Evolutionary conservation across 2,888 invertebrate species (phyloP).

Genomic region (Pollenia amentaria): DNA sequence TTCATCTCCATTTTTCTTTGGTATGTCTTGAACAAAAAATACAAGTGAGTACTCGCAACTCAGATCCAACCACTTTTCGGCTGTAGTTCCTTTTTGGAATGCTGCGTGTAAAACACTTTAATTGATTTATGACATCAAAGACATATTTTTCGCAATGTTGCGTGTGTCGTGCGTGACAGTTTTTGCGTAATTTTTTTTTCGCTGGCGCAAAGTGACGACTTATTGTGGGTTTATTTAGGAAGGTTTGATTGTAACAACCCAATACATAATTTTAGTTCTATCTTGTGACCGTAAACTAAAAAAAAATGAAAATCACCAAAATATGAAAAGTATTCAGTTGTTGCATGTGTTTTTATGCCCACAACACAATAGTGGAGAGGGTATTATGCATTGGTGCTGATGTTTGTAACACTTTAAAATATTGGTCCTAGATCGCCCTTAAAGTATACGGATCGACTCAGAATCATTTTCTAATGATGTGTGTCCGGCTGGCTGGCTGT

Average conservation of each 20-base stretch:
- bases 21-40: constrained; percentile 49
- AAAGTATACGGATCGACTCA: no score
- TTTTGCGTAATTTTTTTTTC: constrained; percentile 73
- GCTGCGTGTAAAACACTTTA: constrained; percentile 76
- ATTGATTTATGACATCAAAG: constrained; percentile 84
- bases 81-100: constrained; percentile 36
- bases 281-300: constrained; percentile 50
- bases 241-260: constrained; percentile 51
- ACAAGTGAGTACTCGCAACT: constrained; percentile 21
- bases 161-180: constrained; percentile 83
- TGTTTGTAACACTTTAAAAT: no score
- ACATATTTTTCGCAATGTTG: constrained; percentile 84
- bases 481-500: no score
- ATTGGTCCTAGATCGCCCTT: no score
- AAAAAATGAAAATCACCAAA: constrained; percentile 38
- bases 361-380: no score
- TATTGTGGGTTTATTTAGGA: constrained; percentile 64
- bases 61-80: constrained; percentile 13
- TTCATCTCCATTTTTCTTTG: constrained; percentile 50
- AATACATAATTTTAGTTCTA: constrained; percentile 34
- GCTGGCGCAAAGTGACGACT: constrained; percentile 53
- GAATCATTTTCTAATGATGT: no score
- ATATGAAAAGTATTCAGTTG: constrained; percentile 38
- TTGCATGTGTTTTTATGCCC: constrained; percentile 26
- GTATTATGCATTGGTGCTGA: no score